Conservation (phyloP, 2,113 vertebrate genomes). For the Trogon surrucura region DNA sequence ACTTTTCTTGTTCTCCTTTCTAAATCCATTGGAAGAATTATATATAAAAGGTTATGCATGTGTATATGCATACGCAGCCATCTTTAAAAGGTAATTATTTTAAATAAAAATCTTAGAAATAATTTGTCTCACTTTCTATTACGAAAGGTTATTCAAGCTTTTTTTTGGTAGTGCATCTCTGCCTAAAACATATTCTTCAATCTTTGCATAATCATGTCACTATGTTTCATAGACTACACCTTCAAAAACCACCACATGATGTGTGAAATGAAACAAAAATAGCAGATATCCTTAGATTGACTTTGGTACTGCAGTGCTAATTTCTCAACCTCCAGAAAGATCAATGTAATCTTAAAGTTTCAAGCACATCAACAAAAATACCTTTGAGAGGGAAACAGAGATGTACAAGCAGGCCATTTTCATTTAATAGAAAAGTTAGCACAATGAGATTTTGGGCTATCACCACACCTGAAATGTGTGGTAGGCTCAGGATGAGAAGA, state of each 20-base stretch:
- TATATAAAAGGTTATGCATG: background rate
- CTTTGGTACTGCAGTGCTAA: background rate
- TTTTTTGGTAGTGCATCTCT: constrained; percentile 3
- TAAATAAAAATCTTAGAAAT: background rate
- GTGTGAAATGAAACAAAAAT: constrained; percentile 39
- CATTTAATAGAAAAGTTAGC: background rate
- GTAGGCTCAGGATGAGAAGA: background rate
- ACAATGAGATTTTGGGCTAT: background rate
- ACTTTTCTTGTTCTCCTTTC: background rate
- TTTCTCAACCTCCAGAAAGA: constrained; percentile 27
- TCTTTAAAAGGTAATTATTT: background rate
- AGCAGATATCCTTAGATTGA: background rate
- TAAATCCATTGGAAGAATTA: background rate
- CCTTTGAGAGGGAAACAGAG: background rate
- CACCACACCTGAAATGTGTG: background rate
- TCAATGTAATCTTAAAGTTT: background rate
- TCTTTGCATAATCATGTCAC: constrained; percentile 21
- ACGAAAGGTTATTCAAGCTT: background rate
- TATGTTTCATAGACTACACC: constrained; percentile 19
- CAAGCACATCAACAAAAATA: background rate
- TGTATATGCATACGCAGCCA: background rate
- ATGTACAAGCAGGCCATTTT: background rate
- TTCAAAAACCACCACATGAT: constrained; percentile 31
- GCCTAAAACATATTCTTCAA: background rate
- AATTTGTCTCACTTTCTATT: background rate